Base-by-base conservation (phyloP, 2,888 invertebrate species). In the Clivina fossor region DNA sequence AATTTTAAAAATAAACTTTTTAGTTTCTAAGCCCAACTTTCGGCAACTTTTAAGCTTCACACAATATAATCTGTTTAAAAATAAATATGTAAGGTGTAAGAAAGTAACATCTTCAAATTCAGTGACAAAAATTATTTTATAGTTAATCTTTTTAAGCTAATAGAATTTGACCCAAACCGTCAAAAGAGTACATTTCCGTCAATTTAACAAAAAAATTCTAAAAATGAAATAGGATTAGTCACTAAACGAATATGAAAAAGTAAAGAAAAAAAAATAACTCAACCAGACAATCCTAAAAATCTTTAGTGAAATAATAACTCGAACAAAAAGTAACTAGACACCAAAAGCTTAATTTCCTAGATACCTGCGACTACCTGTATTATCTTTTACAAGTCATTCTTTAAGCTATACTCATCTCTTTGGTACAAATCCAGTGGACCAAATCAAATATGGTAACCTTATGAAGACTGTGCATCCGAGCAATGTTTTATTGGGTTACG, bases 331-430 rank as follows among this genome's bases (percentile, higher is more conserved):
- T 44, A 8, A 15, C 16, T 28, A 44, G 15, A 30, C 26, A 47
- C 47, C 47, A 32, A n/a, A 11, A 3, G 26, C 46, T 46, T 38
- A 28, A 19, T 48, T 35, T 48, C 48, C 48, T 48, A 37, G 48
- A 48, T 49, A 49, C 49, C 50, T 50, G 19, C 24, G 30, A 50
- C 50, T 50, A 50, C 50, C 50, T 50, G 50, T 26, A 50, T 50
- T 50, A 50, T 50, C 50, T 50, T 50, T 20, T 49, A 49, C 49
- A 38, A 49, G 49, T 49, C 38, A 49, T 49, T 38, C 49, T 33
- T 37, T 32, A 40, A 30, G 41, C 32, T 19, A 15, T 15, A 41
- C 32, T 50, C 41, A 50, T 50, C 50, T 41, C n/a, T 30, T 19
- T 26, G 15, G 37, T 26, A 22, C 9, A 26, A 11, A 15, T 7